Conservation (phyloP, 2,797 vertebrate genomes). For the Hippocampus kuda region DNA sequence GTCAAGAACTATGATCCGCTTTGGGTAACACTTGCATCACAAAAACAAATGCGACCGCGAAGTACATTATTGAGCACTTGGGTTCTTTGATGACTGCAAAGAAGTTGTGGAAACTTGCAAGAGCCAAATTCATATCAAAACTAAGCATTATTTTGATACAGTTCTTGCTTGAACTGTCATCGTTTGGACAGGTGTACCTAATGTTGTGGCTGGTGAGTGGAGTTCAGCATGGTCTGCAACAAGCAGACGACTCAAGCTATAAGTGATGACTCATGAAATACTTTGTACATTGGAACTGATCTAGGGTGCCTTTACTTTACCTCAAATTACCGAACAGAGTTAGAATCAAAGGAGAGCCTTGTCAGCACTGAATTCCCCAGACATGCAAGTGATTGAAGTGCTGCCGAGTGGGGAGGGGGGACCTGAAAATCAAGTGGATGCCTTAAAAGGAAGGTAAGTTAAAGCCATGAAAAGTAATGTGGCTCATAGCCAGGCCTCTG, state of each 20-base stretch:
- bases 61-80: constrained; percentile 1
- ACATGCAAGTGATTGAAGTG: constrained; percentile 42
- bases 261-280: constrained; percentile 42
- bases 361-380: constrained; percentile 59
- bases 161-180: not conserved
- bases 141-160: not conserved
- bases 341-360: constrained; percentile 60
- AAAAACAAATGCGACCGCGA: constrained; percentile 12
- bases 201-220: constrained; percentile 1
- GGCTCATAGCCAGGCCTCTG: not conserved
- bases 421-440: constrained; percentile 34
- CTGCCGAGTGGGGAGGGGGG: constrained; percentile 25
- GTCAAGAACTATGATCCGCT: not conserved
- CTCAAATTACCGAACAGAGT: constrained; percentile 47
- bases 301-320: constrained; percentile 28
- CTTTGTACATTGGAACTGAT: constrained; percentile 35
- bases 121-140: not conserved
- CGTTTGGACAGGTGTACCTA: not conserved
- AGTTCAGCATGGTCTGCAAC: constrained; percentile 39
- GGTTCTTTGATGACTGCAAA: constrained; percentile 1
- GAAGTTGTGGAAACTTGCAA: not conserved
- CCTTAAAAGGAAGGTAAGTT: constrained; percentile 32
- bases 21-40: not conserved
- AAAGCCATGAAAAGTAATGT: constrained; percentile 12
- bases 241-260: constrained; percentile 32